Evolutionary conservation across 2,113 vertebrate genomes (phyloP), one percentile per base, ranked within the genome.

Genomic region (Anarrhichthys ocellatus): DNA sequence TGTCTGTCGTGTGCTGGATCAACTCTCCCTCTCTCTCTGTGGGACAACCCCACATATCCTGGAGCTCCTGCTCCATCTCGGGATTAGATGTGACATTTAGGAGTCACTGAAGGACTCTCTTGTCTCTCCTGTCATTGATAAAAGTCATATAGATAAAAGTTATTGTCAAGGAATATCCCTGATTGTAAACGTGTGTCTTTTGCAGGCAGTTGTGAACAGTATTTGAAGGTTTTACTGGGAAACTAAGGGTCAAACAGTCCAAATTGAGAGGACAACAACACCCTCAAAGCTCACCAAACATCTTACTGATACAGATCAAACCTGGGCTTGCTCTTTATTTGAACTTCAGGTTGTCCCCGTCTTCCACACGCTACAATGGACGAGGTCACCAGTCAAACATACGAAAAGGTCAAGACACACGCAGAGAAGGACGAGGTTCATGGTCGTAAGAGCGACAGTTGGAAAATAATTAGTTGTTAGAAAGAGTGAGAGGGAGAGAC

Each of bases 81-180:
- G 84, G 86, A 91, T 94, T 90, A 93, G 29, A 84, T 78, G 27
- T 94, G 92, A 91, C 86, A 89, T 93, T 93, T 88, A 73, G 50
- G 18, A 71, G 75, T 59, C 5, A 40, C 24, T 42, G 54, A 70
- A 59, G 65, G 73, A 76, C 78, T 66, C 29, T 15, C 48, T 69
- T 72, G 67, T 73, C 44, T 42, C 65, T 64, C 42, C 52, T 73
- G 27, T 65, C 56, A 42, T 56, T 58, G 56, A 13, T 63, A 38
- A 40, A 8, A 74, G 59, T 54, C 38, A 2, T 29, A 61, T 1
- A 18, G 1, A 61, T 64, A 5, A 24, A 63, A 4, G 15, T 36
- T 48, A 20, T 15, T 62, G 32, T 68, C 13, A 48, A n/a, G 22
- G 22, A 58, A 3, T 32, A 14, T 18, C 27, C 5, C 17, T 18